A percentile compares a stretch with the other conserved stretches of the same genome.
phyloP scores from a whole-genome alignment of 2,888 invertebrate genomes.

The Lycophotia porphyrea region DNA sequence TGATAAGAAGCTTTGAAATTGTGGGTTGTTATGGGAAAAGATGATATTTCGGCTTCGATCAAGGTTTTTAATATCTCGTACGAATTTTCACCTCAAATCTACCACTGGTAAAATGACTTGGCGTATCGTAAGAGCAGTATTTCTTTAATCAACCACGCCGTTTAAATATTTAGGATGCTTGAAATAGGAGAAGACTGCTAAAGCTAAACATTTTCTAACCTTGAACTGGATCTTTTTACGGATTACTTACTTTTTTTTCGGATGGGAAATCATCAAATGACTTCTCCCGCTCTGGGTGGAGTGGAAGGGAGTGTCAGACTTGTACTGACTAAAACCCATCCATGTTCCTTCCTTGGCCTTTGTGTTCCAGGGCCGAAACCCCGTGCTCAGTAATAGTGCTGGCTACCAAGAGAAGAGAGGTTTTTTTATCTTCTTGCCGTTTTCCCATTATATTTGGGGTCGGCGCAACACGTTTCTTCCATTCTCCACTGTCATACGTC shows the following conservation, averaged over 20 bases:
- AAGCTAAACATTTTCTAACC: background rate
- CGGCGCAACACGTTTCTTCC: too few species aligned
- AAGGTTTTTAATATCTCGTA: background rate
- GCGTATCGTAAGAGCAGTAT: background rate
- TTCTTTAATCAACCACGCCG: background rate
- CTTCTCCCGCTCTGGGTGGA: too few species aligned
- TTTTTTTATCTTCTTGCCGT: too few species aligned
- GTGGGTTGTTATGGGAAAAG: background rate
- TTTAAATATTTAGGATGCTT: background rate
- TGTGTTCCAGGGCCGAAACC: too few species aligned
- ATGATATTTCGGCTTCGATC: background rate
- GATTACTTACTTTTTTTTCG: too few species aligned
- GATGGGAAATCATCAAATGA: too few species aligned
- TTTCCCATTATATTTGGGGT: too few species aligned
- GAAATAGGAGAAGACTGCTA: background rate
- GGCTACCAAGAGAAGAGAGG: background rate
- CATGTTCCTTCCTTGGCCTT: too few species aligned
- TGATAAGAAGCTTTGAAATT: constrained; percentile 7
- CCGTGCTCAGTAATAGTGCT: background rate
- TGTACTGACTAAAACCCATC: too few species aligned
- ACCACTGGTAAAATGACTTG: background rate
- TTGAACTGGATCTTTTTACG: background rate
- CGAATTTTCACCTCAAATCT: background rate
- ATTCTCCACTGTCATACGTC: too few species aligned
- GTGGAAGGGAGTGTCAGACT: too few species aligned